Percentiles rank a stretch among this genome's conserved stretches.
Conservation (phyloP, 2,888 invertebrate genomes). For the Leptopilina syphax region DNA sequence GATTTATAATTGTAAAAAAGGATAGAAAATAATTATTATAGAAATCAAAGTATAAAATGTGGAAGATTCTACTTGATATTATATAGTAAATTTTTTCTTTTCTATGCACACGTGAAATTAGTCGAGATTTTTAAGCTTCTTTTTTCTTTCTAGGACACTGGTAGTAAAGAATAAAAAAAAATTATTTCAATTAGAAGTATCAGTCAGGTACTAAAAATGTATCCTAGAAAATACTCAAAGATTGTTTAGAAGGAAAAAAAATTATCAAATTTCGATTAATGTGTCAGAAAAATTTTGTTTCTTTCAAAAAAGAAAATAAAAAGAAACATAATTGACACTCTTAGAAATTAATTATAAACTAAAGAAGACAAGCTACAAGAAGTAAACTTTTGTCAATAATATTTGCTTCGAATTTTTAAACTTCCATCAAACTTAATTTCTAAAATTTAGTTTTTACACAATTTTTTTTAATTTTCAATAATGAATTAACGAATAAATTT, state of each 20-base stretch:
- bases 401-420: constrained; percentile 4
- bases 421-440: constrained; percentile 2
- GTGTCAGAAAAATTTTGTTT: neutral
- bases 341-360: neutral
- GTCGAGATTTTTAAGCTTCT: neutral
- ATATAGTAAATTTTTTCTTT: constrained; percentile 1
- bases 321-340: neutral
- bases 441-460: constrained; percentile 8
- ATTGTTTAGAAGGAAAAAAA: neutral
- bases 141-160: constrained; percentile 21
- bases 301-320: neutral
- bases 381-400: neutral
- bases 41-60: constrained; percentile 7
- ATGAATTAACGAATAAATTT: neutral
- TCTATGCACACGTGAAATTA: constrained; percentile 24
- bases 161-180: neutral
- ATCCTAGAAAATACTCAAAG: constrained; percentile 23
- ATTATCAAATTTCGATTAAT: neutral
- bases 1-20: neutral
- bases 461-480: neutral
- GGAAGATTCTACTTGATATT: constrained; percentile 29
- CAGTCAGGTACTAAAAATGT: constrained; percentile 37
- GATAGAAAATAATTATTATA: constrained; percentile 4
- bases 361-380: neutral
- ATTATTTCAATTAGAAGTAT: constrained; percentile 22